These are phyloP conservation scores for Drymonia ruficornis DNA, from an alignment of 2,888 invertebrate genomes.

Conservation along the genomic window DNA sequence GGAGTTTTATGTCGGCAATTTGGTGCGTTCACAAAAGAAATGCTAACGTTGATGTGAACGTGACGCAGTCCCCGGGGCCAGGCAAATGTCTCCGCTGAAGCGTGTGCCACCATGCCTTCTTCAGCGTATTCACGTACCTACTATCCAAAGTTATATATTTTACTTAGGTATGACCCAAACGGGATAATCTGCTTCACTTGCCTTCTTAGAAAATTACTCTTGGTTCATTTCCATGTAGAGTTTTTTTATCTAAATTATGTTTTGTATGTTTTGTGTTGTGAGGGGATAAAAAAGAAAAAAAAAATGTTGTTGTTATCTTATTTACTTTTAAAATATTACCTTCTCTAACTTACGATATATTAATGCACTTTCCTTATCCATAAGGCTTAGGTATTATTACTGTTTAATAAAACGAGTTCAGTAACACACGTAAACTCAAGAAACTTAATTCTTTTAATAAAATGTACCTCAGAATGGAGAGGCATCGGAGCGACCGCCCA, in stretches of 20 bases:
- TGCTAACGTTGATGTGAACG: conserved; percentile 72
- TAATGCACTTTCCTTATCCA: conserved; percentile 19
- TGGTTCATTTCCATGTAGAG: too few species aligned
- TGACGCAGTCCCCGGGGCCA: conserved; percentile 53
- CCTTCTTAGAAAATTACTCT: too few species aligned
- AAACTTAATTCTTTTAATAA: conserved; percentile 60
- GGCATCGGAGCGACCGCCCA: conserved; percentile 32
- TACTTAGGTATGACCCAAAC: conserved; percentile 8
- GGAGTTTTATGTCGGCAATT: conserved; percentile 81
- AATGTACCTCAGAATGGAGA: conserved; percentile 55
- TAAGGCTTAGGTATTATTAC: conserved; percentile 31
- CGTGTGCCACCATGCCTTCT: conserved; percentile 27
- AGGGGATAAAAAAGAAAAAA: too few species aligned
- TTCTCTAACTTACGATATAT: not conserved
- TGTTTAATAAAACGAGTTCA: conserved; percentile 33
- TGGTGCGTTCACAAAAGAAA: conserved; percentile 82
- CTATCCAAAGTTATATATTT: conserved; percentile 23
- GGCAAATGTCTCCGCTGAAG: conserved; percentile 38
- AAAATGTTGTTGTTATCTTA: too few species aligned
- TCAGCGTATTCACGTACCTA: conserved; percentile 41
- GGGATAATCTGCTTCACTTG: too few species aligned
- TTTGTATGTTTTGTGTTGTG: too few species aligned
- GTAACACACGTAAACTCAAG: conserved; percentile 40
- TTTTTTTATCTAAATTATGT: too few species aligned
- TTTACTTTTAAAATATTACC: not conserved